Evolutionary conservation across 2,888 invertebrate species (phyloP), one percentile per base, ranked within the genome.

Genomic region (Ceraclea dissimilis): DNA sequence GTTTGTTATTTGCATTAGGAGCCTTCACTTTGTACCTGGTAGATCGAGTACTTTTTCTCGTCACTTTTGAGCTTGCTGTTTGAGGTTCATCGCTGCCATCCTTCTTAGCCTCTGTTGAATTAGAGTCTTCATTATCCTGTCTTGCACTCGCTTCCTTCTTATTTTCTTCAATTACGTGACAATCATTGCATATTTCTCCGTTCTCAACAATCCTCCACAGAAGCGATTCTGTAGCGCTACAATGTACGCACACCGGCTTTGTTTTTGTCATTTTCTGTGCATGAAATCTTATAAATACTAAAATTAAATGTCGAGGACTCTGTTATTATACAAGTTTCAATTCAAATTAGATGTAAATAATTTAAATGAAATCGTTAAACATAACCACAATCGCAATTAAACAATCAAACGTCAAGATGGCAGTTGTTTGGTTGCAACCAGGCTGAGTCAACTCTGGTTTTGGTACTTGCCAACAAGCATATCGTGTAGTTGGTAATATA

Each of bases 121-220:
- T 71, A 26, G 66, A 11, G 26, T 49, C 61, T 8, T 53, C 56
- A 49, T 55, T 10, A 66, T 67, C 49, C 16, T 57, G 61, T 61
- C 67, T 66, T 1, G 63, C 49, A n/a, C 26, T 34, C 2, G 53
- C 26, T 11, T 51, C 47, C 22, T 63, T 61, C 69, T 68, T 58
- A 66, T 69, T 64, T 74, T 73, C 21, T 83, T 79, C 57, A 74
- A 71, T 54, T 60, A 81, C 80, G 60, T 84, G 79, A 67, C 91
- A 91, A 52, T 84, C 80, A 66, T 88, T 84, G 67, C 91, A 92
- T 61, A 90, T 79, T 67, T 86, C 86, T 1, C 88, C 89, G 65
- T 81, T 80, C 59, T 86, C 85, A 1, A 84, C 80, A 60, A 81
- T 84, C 20, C 87, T 84, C 91, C 91, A 92, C 58, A 90, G 75